Evolutionary conservation across 2,113 vertebrate species (phyloP).

Genomic region (Oceanites oceanicus): DNA sequence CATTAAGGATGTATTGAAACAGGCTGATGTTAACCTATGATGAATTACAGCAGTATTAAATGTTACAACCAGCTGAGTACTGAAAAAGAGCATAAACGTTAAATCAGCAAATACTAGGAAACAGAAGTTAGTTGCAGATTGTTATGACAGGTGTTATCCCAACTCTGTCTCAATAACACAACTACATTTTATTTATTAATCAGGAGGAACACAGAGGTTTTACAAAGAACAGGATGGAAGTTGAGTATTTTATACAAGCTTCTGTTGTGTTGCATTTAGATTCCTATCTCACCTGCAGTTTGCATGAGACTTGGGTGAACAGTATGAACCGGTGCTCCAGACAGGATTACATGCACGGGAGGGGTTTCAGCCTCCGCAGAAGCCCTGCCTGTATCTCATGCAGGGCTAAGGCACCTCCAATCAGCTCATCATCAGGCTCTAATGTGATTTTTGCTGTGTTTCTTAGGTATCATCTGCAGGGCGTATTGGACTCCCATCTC

Average conservation of each 20-base stretch:
- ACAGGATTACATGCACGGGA: fast-evolving
- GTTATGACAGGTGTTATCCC: background rate
- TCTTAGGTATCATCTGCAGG: background rate
- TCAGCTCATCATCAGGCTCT: background rate
- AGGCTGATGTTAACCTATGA: background rate
- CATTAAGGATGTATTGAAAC: background rate
- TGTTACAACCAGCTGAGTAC: background rate
- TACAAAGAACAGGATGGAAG: background rate
- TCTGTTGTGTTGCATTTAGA: background rate
- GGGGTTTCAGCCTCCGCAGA: background rate
- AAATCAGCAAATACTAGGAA: background rate
- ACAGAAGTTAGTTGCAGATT: background rate
- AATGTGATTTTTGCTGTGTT: background rate
- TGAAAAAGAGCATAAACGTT: background rate
- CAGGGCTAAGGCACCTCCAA: background rate
- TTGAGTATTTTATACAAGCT: background rate
- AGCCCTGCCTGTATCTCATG: background rate
- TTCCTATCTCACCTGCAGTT: background rate
- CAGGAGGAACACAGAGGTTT: background rate
- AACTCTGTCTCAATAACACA: background rate
- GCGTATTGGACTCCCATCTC: background rate
- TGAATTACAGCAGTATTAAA: background rate
- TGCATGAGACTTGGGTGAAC: background rate
- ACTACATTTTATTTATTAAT: background rate
- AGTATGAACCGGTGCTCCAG: fast-evolving